These are phyloP conservation scores for Pachycephala philippinensis DNA, from an alignment of 2,113 vertebrate species.

Conservation along the genomic window DNA sequence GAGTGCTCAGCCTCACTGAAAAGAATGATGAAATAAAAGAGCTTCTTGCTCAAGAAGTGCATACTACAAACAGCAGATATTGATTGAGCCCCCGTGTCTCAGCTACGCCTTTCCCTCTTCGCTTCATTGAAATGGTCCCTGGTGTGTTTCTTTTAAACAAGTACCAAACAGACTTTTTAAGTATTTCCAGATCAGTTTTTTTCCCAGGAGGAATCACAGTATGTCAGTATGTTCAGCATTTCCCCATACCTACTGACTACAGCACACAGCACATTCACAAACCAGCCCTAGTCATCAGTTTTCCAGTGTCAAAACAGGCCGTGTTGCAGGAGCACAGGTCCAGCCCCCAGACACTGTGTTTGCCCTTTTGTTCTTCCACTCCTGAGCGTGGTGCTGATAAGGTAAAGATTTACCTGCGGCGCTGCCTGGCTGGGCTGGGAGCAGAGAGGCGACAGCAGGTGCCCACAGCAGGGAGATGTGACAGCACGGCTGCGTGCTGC, in stretches of 20 bases:
- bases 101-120: background rate
- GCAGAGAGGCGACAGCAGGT: background rate
- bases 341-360: background rate
- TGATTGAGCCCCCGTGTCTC: background rate
- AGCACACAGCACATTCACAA: background rate
- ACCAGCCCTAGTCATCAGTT: background rate
- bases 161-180: background rate
- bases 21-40: conserved; percentile 12
- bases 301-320: background rate
- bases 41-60: background rate
- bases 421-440: background rate
- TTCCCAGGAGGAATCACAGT: background rate
- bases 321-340: background rate
- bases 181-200: background rate
- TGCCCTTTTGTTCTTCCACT: background rate
- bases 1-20: background rate
- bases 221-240: background rate
- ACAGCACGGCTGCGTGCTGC: fast-evolving
- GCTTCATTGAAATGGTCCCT: background rate
- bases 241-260: background rate
- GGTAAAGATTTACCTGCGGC: background rate
- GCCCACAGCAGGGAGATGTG: fast-evolving
- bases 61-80: background rate
- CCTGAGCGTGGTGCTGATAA: background rate
- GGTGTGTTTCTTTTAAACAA: background rate